Evolutionary conservation across 1,140 invertebrate species (phyloP).

Genomic region (Campoletis sonorensis): DNA sequence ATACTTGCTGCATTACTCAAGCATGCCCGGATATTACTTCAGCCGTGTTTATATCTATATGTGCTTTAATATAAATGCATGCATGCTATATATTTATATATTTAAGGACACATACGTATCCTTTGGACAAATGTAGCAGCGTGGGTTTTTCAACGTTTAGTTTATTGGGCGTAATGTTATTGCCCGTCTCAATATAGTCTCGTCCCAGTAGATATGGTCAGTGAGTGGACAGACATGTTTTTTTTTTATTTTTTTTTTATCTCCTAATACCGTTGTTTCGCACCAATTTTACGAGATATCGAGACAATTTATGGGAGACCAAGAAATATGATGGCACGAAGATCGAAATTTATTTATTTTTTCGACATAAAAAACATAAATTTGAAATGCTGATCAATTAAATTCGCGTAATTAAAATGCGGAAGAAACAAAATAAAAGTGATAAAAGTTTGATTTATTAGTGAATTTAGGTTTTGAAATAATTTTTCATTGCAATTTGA

Average conservation of each 20-base stretch:
- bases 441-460: too few relatives aligned
- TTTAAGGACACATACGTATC: too few relatives aligned
- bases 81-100: too few relatives aligned
- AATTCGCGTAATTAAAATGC: too few relatives aligned
- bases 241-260: too few relatives aligned
- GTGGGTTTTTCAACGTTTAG: slow-evolving; percentile 26
- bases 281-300: neutral
- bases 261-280: neutral
- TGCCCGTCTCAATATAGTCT: neutral
- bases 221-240: neutral
- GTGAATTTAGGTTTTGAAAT: too few relatives aligned
- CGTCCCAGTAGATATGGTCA: slow-evolving; percentile 3
- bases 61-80: neutral
- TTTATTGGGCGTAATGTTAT: slow-evolving; percentile 15
- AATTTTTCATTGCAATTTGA: too few relatives aligned
- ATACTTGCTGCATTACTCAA: slow-evolving; percentile 50
- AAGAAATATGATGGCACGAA: neutral
- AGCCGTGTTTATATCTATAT: neutral
- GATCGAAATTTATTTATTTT: too few relatives aligned
- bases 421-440: too few relatives aligned
- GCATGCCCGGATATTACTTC: slow-evolving; percentile 36
- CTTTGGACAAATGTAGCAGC: neutral
- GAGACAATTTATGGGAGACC: neutral
- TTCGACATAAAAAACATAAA: too few relatives aligned
- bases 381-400: too few relatives aligned